Base-by-base conservation (phyloP, 1,140 invertebrate genomes). In the Neodiprion fabricii region DNA sequence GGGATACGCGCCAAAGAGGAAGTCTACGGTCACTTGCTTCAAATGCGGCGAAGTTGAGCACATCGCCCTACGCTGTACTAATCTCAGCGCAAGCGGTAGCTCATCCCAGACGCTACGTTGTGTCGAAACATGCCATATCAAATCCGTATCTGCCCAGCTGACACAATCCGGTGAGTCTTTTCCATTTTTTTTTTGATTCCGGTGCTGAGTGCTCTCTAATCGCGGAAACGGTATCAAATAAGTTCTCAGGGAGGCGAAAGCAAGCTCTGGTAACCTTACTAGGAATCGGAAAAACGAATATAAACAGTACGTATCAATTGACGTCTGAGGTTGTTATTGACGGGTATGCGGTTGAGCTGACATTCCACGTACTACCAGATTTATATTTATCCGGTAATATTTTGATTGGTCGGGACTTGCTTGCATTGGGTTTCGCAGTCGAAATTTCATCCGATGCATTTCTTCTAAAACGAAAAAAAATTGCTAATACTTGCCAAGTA, bases 151-250 rank as follows among this genome's bases (percentile, higher is more conserved):
- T 61, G 77, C 75, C 14, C 7, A 4, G 4, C 14, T 77, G 48
- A 7, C 2, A 9, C 73, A 77, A 12, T 28, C 7, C 1, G 75
- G 70, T 78, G 77, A 77, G 75, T 50, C 40, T 10, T 78, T 72
- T 68, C 7, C 12, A 71, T 76, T 76, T 72, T 74, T 28, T 47
- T 69, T 78, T 73, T 53, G 69, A 78, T 67, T 78, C 77, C 7
- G 75, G 72, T 21, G 77, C 77, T 12, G 75, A 77, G 65, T 78
- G 75, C 50, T 78, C 75, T 17, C n/a, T 76, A 1, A 74, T 78
- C 0, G 72, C 67, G 66, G 75, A 77, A 49, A 72, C 21, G 17
- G 14, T 77, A 11, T 17, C 71, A 2, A 47, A 40, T 11, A 76
- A 72, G 71, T 76, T 76, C 21, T 12, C 7, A 8, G 75, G 75